A percentile compares a stretch with the other conserved stretches of the same genome.
Conservation (phyloP, 2,797 vertebrate species). For the Staurois parvus region DNA sequence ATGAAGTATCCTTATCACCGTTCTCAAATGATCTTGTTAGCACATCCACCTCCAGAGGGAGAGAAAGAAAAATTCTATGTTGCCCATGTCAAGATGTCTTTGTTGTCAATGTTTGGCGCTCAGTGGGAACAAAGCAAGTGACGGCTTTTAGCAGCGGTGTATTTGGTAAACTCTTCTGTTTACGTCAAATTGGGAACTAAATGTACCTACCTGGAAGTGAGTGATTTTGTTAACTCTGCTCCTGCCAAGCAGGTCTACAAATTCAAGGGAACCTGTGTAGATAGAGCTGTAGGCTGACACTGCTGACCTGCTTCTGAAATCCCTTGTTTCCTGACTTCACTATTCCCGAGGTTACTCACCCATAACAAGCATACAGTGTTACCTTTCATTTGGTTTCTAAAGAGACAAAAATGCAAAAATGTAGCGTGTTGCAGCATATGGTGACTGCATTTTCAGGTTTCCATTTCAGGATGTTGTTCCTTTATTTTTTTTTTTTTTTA, state of each 20-base stretch:
- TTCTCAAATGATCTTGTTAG: conserved; percentile 61
- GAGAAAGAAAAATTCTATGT: not conserved
- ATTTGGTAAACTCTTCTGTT: conserved; percentile 45
- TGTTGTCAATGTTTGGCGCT: conserved; percentile 28
- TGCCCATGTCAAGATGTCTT: conserved; percentile 56
- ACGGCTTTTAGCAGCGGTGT: conserved; percentile 17
- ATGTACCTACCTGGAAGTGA: not conserved
- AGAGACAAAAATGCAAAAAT: no score
- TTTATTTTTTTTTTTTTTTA: no score
- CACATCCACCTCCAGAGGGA: conserved; percentile 49
- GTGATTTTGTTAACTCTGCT: not conserved
- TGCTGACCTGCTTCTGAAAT: not conserved
- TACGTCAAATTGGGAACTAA: conserved; percentile 29
- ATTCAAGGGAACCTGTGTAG: not conserved
- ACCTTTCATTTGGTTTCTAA: no score
- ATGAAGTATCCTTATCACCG: conserved; percentile 33
- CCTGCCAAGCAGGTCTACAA: not conserved
- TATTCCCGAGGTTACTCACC: no score
- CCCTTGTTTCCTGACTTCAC: not conserved
- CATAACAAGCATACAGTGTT: no score
- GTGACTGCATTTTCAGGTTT: no score
- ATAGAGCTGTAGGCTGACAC: not conserved
- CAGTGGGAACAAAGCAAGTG: conserved; percentile 21
- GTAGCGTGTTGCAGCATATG: no score
- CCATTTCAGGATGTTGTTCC: no score